Evolutionary conservation across 2,797 vertebrate genomes (phyloP).

Genomic region (Carduelis carduelis): DNA sequence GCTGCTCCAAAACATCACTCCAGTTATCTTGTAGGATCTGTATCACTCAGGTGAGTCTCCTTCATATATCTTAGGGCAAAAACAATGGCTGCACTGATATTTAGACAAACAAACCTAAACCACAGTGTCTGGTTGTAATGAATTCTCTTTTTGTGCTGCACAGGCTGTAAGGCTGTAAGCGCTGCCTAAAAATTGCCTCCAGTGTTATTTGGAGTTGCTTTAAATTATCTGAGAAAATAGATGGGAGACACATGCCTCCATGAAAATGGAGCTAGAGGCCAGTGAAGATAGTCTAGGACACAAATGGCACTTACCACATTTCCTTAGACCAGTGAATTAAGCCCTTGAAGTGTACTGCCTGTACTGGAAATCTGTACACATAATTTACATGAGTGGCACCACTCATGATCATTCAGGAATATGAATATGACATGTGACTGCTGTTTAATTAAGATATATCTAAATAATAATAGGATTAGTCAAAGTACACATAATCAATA

Average conservation of each 20-base stretch:
- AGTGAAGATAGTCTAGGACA: not conserved
- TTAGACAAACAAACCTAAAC: not conserved
- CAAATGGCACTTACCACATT: not conserved
- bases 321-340: not conserved
- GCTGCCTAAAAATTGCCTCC: not conserved
- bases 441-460: not conserved
- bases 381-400: not conserved
- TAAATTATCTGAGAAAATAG: not conserved
- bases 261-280: not conserved
- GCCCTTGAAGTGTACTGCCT: not conserved
- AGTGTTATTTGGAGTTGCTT: not conserved
- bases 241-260: not conserved
- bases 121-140: not conserved
- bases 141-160: not conserved
- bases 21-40: not conserved
- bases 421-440: not conserved
- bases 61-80: not conserved
- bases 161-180: not conserved
- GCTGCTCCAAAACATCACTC: not conserved
- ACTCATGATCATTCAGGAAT: not conserved
- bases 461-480: not conserved
- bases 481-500: not conserved
- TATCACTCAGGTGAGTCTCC: not conserved
- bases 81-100: not conserved
- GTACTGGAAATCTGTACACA: not conserved